Percentiles rank a stretch among this genome's conserved stretches.
Conservation (phyloP, 2,888 invertebrate genomes). For the Cataglyphis albicans region DNA sequence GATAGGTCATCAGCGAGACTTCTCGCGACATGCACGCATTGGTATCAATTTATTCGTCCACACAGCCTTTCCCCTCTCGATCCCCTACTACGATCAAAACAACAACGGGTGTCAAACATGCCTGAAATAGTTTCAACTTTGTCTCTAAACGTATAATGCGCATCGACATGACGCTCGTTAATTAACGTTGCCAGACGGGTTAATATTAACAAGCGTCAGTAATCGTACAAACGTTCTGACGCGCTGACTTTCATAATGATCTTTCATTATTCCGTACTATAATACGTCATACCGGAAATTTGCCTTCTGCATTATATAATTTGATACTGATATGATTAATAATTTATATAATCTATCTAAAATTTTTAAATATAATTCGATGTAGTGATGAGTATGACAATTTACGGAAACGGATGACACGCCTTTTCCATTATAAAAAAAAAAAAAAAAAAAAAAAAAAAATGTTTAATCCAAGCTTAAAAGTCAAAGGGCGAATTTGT, state of each 20-base stretch:
- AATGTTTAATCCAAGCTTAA: slow-evolving; percentile 39
- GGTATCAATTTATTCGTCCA: slow-evolving; percentile 41
- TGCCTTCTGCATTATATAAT: background rate
- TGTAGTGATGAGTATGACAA: background rate
- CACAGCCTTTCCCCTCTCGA: no score
- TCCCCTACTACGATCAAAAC: slow-evolving; percentile 4
- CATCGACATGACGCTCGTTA: slow-evolving; percentile 39
- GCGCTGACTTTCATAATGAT: slow-evolving; percentile 36
- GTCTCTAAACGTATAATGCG: slow-evolving; percentile 29
- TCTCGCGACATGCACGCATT: slow-evolving; percentile 48
- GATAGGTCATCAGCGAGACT: slow-evolving; percentile 54
- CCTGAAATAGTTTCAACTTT: slow-evolving; percentile 48
- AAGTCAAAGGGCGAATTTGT: slow-evolving; percentile 48
- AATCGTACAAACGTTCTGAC: slow-evolving; percentile 26
- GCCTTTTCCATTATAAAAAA: background rate
- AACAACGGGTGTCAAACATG: slow-evolving; percentile 42
- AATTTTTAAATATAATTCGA: background rate
- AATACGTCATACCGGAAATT: slow-evolving; percentile 9
- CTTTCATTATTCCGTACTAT: slow-evolving; percentile 27
- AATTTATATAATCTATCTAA: slow-evolving; percentile 7
- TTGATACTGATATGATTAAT: slow-evolving; percentile 5
- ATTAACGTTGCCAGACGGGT: slow-evolving; percentile 46
- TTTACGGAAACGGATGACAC: background rate
- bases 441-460: background rate
- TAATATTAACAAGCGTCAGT: slow-evolving; percentile 38